phyloP scores from a whole-genome alignment of 2,888 invertebrate genomes.

The Cryptophagus acutangulus region DNA sequence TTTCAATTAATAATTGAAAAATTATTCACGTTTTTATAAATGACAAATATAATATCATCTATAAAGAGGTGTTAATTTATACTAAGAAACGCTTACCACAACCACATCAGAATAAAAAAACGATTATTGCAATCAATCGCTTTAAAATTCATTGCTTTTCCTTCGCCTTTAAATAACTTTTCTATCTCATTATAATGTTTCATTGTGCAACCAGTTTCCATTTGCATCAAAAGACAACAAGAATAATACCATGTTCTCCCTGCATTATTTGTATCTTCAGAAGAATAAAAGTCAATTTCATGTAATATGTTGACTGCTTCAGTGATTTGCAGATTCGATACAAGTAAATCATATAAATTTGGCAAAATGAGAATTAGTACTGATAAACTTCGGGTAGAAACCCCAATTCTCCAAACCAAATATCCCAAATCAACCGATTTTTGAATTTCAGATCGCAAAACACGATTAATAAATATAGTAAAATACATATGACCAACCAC shows the following conservation, averaged over 20 bases:
- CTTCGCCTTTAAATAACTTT: conserved; percentile 44
- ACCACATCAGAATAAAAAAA: conserved; percentile 57
- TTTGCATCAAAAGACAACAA: conserved; percentile 53
- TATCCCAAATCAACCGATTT: conserved; percentile 46
- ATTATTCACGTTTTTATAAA: no score
- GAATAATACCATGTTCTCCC: conserved; percentile 60
- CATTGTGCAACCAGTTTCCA: conserved; percentile 57
- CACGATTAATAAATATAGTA: conserved; percentile 41
- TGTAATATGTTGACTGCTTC: conserved; percentile 47
- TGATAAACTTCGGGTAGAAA: conserved; percentile 37
- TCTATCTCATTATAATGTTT: conserved; percentile 53
- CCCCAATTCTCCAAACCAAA: conserved; percentile 41
- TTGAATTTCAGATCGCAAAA: conserved; percentile 36
- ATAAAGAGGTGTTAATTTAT: no score
- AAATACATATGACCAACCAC: conserved; percentile 47
- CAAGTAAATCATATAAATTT: conserved; percentile 40
- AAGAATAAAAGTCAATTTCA: conserved; percentile 41
- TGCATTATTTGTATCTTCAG: conserved; percentile 36
- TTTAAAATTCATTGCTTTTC: conserved; percentile 48
- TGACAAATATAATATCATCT: no score
- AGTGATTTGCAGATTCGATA: conserved; percentile 41
- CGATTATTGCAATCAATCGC: conserved; percentile 53
- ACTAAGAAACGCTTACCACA: conserved; percentile 53
- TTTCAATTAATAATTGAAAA: conserved; percentile 4
- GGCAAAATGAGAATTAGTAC: conserved; percentile 43